A percentile compares a stretch with the other conserved stretches of the same genome.
Evolutionary conservation across 1,140 invertebrate genomes (phyloP).

Genomic region (Palaemon carinicauda): DNA sequence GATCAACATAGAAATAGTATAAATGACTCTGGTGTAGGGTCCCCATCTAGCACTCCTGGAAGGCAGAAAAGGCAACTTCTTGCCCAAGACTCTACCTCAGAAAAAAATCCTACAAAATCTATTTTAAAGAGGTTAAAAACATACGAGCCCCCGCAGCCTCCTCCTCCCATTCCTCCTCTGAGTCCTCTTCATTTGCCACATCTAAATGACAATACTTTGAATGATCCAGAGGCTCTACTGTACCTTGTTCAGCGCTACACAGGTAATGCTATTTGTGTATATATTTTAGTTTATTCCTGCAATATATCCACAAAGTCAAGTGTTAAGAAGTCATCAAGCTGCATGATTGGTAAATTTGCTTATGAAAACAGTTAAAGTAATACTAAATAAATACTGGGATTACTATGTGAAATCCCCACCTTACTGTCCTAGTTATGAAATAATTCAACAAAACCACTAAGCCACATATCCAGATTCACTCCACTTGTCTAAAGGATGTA

Average conservation of each 20-base stretch:
- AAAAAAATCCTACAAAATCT: conserved; percentile 61
- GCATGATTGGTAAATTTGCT: too few species aligned
- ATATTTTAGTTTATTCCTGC: background rate
- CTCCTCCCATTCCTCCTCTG: conserved; percentile 59
- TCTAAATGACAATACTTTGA: conserved; percentile 60
- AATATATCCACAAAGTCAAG: background rate
- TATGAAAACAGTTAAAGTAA: too few species aligned
- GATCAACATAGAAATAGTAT: conserved; percentile 15
- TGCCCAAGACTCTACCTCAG: background rate
- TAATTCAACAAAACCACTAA: too few species aligned
- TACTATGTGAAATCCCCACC: too few species aligned
- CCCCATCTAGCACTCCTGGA: conserved; percentile 5
- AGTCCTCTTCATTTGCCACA: conserved; percentile 63
- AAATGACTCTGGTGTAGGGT: background rate
- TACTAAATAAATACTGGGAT: too few species aligned
- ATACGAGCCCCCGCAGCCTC: conserved; percentile 68
- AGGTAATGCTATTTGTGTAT: conserved; percentile 13
- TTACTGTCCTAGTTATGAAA: too few species aligned
- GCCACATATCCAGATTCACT: too few species aligned
- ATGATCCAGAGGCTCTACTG: conserved; percentile 61
- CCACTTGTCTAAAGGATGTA: too few species aligned
- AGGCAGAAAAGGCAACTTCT: background rate
- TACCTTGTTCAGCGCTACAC: conserved; percentile 62
- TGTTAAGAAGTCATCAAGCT: too few species aligned
- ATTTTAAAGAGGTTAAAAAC: conserved; percentile 67